phyloP scores from a whole-genome alignment of 2,113 vertebrate species.

The Pteropus alecto region DNA sequence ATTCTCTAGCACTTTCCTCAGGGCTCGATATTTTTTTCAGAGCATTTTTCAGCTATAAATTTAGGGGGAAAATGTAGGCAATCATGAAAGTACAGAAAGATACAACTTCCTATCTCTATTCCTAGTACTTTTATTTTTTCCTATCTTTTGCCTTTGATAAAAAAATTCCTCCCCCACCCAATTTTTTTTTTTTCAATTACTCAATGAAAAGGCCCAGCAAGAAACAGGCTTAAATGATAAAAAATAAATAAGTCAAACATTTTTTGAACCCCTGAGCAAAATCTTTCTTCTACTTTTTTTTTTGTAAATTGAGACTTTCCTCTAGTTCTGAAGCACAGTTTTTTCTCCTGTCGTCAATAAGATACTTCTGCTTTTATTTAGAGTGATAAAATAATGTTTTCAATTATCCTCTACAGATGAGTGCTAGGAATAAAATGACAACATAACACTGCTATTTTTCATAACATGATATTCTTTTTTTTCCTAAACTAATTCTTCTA shows the following conservation, averaged over 20 bases:
- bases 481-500: background rate
- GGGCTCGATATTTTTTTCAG: background rate
- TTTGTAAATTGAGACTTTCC: slow-evolving; percentile 57
- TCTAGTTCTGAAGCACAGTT: slow-evolving; percentile 31
- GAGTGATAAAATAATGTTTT: slow-evolving; percentile 65
- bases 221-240: slow-evolving; percentile 44
- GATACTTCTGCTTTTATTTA: slow-evolving; percentile 55
- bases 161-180: slow-evolving; percentile 18
- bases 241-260: slow-evolving; percentile 49
- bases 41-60: slow-evolving; percentile 39
- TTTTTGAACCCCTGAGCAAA: slow-evolving; percentile 51
- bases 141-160: slow-evolving; percentile 25
- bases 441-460: slow-evolving; percentile 33
- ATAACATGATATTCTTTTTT: slow-evolving; percentile 48
- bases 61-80: background rate
- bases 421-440: slow-evolving; percentile 49
- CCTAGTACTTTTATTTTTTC: slow-evolving; percentile 16
- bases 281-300: slow-evolving; percentile 15
- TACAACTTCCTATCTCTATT: slow-evolving; percentile 5
- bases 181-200: slow-evolving; percentile 67
- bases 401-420: slow-evolving; percentile 41
- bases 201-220: slow-evolving; percentile 54
- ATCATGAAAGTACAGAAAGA: slow-evolving; percentile 54
- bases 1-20: background rate
- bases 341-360: slow-evolving; percentile 37